Percentiles rank a stretch among this genome's conserved stretches.
Evolutionary conservation across 2,797 vertebrate species (phyloP).

Genomic region (Rhinophrynus dorsalis): DNA sequence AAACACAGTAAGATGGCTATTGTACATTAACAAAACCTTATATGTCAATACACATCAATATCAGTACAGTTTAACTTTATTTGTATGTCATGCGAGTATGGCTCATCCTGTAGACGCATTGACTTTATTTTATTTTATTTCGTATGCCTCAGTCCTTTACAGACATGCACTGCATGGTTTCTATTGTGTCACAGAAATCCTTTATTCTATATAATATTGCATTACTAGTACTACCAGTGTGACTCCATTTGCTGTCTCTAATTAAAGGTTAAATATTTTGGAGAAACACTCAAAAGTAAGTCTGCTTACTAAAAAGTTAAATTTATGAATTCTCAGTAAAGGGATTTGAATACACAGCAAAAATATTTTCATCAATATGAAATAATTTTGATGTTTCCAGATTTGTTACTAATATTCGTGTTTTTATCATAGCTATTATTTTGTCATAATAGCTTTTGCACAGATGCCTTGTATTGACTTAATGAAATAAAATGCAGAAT

Average conservation of each 20-base stretch:
- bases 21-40: slow-evolving; percentile 37
- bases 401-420: no score
- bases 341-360: no score
- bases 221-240: neutral
- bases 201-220: neutral
- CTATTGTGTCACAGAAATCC: slow-evolving; percentile 9
- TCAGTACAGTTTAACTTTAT: slow-evolving; percentile 30
- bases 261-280: slow-evolving; percentile 1
- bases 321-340: no score
- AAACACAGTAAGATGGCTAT: slow-evolving; percentile 23
- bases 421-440: no score
- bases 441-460: no score
- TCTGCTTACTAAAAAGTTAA: no score
- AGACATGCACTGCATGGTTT: slow-evolving; percentile 21
- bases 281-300: neutral
- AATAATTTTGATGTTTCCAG: no score
- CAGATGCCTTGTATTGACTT: no score
- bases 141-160: neutral
- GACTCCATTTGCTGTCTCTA: neutral
- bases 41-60: slow-evolving; percentile 29
- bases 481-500: no score
- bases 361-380: no score
- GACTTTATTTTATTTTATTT: neutral
- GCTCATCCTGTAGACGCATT: slow-evolving; percentile 1
- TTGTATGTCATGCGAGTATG: slow-evolving; percentile 17